These are phyloP conservation scores for Sarcophaga caerulescens DNA, from an alignment of 2,888 invertebrate species.

Conservation along the genomic window DNA sequence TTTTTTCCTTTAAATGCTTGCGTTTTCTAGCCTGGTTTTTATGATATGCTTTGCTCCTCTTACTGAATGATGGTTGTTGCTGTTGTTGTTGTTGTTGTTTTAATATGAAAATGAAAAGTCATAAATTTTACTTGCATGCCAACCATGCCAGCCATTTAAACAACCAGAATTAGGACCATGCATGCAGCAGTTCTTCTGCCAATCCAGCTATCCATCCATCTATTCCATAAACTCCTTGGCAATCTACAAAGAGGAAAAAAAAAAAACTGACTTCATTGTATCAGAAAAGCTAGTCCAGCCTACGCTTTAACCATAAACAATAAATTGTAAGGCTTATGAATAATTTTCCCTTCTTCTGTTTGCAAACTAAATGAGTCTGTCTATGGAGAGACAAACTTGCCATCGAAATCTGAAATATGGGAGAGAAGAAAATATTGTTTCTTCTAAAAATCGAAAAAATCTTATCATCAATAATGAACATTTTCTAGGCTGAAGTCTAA, in stretches of 20 bases:
- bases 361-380: too few relatives aligned
- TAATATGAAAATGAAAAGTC: constrained; percentile 42
- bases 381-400: too few relatives aligned
- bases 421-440: too few relatives aligned
- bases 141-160: neutral
- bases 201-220: too few relatives aligned
- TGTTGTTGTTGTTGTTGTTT: too few relatives aligned
- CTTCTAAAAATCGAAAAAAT: too few relatives aligned
- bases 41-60: constrained; percentile 11
- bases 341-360: too few relatives aligned
- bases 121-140: constrained; percentile 59
- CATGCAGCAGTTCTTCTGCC: constrained; percentile 26
- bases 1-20: constrained; percentile 15
- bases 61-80: too few relatives aligned
- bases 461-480: too few relatives aligned
- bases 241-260: neutral
- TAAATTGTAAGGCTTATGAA: constrained; percentile 23
- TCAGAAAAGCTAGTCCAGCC: constrained; percentile 23
- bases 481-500: too few relatives aligned
- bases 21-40: constrained; percentile 10
- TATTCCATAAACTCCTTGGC: constrained; percentile 12
- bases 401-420: too few relatives aligned
- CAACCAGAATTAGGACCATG: neutral
- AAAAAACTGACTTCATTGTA: neutral
- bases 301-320: constrained; percentile 55